Percentiles rank a stretch among this genome's conserved stretches.
phyloP scores from a whole-genome alignment of 2,113 vertebrate species.

The Saiga tatarica region DNA sequence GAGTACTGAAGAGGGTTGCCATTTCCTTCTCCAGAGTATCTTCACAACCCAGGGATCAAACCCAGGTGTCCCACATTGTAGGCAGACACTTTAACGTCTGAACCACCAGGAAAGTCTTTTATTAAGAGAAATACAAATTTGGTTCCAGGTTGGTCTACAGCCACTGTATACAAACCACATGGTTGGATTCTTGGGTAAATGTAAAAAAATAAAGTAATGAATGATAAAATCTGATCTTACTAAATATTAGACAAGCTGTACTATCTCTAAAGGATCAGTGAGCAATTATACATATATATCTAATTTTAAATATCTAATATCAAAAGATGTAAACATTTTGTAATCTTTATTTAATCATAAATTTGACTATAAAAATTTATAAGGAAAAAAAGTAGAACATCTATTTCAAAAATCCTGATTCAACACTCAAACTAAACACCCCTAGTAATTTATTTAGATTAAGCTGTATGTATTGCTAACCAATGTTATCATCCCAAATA shows the following conservation, averaged over 20 bases:
- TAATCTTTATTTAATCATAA: not conserved
- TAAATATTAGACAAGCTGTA: not conserved
- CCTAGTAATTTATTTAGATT: not conserved
- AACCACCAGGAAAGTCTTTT: not conserved
- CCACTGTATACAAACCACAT: not conserved
- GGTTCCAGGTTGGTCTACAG: not conserved
- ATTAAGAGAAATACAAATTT: not conserved
- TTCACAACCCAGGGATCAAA: not conserved
- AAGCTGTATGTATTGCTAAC: not conserved
- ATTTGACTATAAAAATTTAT: not conserved
- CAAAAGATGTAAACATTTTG: not conserved
- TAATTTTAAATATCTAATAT: not conserved
- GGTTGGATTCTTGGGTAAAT: not conserved
- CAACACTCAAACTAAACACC: not conserved
- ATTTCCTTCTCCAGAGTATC: not conserved
- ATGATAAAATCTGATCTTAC: not conserved
- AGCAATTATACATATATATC: not conserved
- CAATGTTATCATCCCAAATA: not conserved
- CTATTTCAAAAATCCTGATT: not conserved
- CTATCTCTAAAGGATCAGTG: not conserved
- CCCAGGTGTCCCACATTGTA: rapidly evolving
- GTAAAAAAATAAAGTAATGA: not conserved
- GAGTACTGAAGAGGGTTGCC: not conserved
- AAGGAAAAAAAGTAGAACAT: not conserved
- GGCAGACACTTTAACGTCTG: rapidly evolving